These are phyloP conservation scores for Platynereis dumerilii DNA, from an alignment of 2,888 invertebrate genomes.

Conservation along the genomic window DNA sequence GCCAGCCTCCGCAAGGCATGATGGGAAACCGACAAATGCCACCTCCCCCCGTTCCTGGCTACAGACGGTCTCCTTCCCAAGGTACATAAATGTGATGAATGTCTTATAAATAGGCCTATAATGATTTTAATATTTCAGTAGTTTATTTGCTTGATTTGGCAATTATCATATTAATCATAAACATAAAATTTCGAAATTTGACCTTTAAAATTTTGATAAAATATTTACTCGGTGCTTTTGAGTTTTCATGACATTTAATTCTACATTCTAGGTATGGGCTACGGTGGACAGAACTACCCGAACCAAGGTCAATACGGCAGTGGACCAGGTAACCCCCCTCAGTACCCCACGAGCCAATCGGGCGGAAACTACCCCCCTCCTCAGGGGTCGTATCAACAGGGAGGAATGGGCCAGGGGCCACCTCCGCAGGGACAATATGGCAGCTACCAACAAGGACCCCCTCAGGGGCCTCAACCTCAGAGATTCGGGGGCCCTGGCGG, in stretches of 20 bases:
- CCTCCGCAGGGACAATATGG: not conserved
- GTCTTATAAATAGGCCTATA: too few relatives aligned
- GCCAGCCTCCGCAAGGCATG: not conserved
- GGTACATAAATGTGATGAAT: not conserved
- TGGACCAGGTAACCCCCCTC: constrained; percentile 1
- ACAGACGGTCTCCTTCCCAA: constrained; percentile 7
- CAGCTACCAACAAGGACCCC: not conserved
- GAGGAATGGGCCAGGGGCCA: not conserved
- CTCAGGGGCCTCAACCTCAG: constrained; percentile 2
- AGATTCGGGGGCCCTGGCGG: not conserved
- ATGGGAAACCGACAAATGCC: constrained; percentile 5
- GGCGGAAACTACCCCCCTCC: not conserved
- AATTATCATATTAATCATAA: too few relatives aligned
- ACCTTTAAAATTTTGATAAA: too few relatives aligned
- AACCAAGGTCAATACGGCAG: not conserved
- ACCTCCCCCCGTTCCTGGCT: not conserved
- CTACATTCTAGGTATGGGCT: not conserved
- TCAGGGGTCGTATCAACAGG: not conserved
- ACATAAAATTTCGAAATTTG: too few relatives aligned
- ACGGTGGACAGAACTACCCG: not conserved
- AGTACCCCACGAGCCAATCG: constrained; percentile 1
- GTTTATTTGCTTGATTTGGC: too few relatives aligned
- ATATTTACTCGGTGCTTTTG: too few relatives aligned
- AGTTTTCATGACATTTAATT: too few relatives aligned
- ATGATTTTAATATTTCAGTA: too few relatives aligned